phyloP scores from a whole-genome alignment of 2,888 invertebrate genomes.

The Allacma fusca region DNA sequence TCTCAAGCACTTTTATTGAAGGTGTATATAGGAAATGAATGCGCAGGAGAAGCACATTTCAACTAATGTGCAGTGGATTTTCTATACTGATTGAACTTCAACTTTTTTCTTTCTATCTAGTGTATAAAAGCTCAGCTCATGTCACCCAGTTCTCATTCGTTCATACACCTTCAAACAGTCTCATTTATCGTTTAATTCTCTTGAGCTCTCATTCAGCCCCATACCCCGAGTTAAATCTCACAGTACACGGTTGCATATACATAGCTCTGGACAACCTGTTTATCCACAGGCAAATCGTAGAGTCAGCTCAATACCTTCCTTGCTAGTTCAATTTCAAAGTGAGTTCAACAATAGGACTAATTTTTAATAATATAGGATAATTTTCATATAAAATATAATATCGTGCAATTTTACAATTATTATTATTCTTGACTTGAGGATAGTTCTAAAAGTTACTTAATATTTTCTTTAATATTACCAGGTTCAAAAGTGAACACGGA shows the following conservation, averaged over 20 bases:
- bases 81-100: neutral
- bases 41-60: neutral
- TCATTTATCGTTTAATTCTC: conserved; percentile 10
- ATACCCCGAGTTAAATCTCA: neutral
- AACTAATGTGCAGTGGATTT: conserved; percentile 5
- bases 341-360: too few relatives aligned
- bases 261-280: too few relatives aligned
- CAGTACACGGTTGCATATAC: neutral
- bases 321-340: too few relatives aligned
- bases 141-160: conserved; percentile 39
- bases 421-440: too few relatives aligned
- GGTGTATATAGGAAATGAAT: conserved; percentile 11
- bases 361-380: too few relatives aligned
- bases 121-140: conserved; percentile 37
- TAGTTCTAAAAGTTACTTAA: too few relatives aligned
- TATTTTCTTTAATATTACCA: neutral
- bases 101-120: conserved; percentile 16
- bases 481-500: neutral
- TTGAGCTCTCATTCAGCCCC: neutral
- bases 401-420: too few relatives aligned
- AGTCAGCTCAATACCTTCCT: too few relatives aligned
- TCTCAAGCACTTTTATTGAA: neutral
- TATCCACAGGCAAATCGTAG: too few relatives aligned
- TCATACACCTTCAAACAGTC: conserved; percentile 7
- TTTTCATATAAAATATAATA: too few relatives aligned